Conservation (phyloP, 2,888 invertebrate species). For the Trachelus tabidus region DNA sequence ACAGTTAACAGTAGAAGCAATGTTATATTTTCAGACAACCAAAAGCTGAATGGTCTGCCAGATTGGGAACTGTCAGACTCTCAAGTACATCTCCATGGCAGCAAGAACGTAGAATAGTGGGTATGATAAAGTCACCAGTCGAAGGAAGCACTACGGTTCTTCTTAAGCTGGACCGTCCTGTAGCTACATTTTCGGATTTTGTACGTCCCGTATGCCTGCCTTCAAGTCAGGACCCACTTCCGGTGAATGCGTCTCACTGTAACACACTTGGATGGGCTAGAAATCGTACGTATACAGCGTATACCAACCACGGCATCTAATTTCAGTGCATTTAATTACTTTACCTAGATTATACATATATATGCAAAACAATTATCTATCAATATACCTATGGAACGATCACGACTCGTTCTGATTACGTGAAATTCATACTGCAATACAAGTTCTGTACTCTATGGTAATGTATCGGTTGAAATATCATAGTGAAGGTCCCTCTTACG, state of each 20-base stretch:
- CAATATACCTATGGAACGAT: background rate
- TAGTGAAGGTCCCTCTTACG: background rate
- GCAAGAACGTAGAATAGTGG: slow-evolving; percentile 84
- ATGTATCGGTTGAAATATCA: background rate
- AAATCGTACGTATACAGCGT: slow-evolving; percentile 69
- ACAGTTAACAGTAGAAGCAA: background rate
- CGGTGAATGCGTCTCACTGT: slow-evolving; percentile 71
- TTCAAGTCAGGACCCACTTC: slow-evolving; percentile 68
- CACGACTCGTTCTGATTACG: too few species aligned
- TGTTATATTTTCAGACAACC: slow-evolving; percentile 72
- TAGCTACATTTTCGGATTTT: slow-evolving; percentile 80
- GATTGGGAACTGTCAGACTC: slow-evolving; percentile 81
- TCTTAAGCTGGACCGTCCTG: slow-evolving; percentile 81
- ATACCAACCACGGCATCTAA: background rate
- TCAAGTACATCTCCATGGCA: slow-evolving; percentile 88
- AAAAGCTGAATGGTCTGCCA: slow-evolving; percentile 87
- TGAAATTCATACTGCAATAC: background rate
- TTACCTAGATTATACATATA: background rate
- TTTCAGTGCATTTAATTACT: background rate
- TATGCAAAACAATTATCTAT: background rate
- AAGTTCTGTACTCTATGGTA: background rate
- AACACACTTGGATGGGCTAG: slow-evolving; percentile 89
- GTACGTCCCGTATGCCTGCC: slow-evolving; percentile 86
- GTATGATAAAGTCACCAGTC: slow-evolving; percentile 89
- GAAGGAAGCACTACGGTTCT: slow-evolving; percentile 89